Evolutionary conservation across 2,797 vertebrate species (phyloP).

Genomic region (Cryptoblepharus egeriae): DNA sequence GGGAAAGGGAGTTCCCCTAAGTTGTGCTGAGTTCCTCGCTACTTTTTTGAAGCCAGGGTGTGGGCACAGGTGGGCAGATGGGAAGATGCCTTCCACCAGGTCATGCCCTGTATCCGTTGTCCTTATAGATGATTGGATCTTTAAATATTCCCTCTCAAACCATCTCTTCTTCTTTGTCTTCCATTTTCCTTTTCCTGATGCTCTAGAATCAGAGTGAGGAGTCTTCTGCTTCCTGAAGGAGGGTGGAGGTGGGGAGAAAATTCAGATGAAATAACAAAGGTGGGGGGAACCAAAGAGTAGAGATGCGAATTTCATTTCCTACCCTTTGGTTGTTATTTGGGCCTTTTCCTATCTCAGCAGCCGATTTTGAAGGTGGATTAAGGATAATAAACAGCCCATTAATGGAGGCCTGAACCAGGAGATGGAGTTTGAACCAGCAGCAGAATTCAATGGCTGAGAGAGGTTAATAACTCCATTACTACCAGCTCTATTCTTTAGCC

Average conservation of each 20-base stretch:
- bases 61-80: too few relatives aligned
- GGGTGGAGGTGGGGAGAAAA: not conserved
- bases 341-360: constrained; percentile 69
- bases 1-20: too few relatives aligned
- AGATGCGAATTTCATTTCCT: constrained; percentile 27
- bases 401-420: constrained; percentile 82
- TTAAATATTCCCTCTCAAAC: constrained; percentile 16
- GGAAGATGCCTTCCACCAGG: too few relatives aligned
- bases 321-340: constrained; percentile 63
- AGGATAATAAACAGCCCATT: constrained; percentile 84
- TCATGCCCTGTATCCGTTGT: too few relatives aligned
- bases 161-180: constrained; percentile 24
- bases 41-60: too few relatives aligned
- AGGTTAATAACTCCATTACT: constrained; percentile 99
- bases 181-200: not conserved
- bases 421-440: constrained; percentile 78
- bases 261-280: constrained; percentile 30
- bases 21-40: too few relatives aligned
- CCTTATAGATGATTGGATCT: too few relatives aligned
- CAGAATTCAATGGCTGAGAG: constrained; percentile 76
- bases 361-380: constrained; percentile 79
- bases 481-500: constrained; percentile 88
- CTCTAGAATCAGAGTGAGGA: not conserved
- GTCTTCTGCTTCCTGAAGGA: constrained; percentile 37
- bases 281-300: constrained; percentile 32